Percentiles rank a stretch among this genome's conserved stretches.
phyloP scores from a whole-genome alignment of 2,888 invertebrate species.

The Phoronis australis region DNA sequence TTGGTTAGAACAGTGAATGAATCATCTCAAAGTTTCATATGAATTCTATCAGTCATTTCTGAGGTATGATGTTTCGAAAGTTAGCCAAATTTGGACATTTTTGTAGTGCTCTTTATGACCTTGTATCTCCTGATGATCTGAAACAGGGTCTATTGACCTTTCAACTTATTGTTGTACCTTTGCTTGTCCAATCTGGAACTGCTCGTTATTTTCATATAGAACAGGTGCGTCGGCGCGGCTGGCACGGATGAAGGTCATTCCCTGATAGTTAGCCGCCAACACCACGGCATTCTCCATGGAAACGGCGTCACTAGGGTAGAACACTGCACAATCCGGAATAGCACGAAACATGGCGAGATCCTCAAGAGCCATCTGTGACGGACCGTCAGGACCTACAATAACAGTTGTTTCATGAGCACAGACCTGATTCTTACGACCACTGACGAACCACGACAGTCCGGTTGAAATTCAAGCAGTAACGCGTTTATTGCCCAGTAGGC shows the following conservation, averaged over 20 bases:
- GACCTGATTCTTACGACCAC: no score
- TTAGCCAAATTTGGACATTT: no score
- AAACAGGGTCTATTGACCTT: neutral
- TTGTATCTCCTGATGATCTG: neutral
- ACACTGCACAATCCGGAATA: slow-evolving; percentile 66
- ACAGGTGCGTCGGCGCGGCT: slow-evolving; percentile 82
- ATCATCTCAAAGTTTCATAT: neutral
- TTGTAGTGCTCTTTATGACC: neutral
- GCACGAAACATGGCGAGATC: slow-evolving; percentile 89
- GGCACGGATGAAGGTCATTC: slow-evolving; percentile 89
- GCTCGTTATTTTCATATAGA: slow-evolving; percentile 75
- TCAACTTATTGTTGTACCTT: slow-evolving; percentile 50
- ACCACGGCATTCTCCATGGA: slow-evolving; percentile 87
- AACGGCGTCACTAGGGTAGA: slow-evolving; percentile 77
- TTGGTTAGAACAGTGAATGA: no score
- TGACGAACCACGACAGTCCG: no score
- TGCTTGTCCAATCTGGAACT: slow-evolving; percentile 64
- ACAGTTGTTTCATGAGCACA: no score
- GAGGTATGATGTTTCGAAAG: no score
- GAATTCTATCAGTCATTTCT: no score
- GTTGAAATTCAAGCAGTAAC: no score
- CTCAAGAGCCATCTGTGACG: slow-evolving; percentile 96
- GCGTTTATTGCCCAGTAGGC: no score
- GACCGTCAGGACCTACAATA: slow-evolving; percentile 73
- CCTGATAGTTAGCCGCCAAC: slow-evolving; percentile 84